A percentile compares a stretch with the other conserved stretches of the same genome.
Evolutionary conservation across 2,888 invertebrate genomes (phyloP).

Genomic region (Ecdyonurus torrentis): DNA sequence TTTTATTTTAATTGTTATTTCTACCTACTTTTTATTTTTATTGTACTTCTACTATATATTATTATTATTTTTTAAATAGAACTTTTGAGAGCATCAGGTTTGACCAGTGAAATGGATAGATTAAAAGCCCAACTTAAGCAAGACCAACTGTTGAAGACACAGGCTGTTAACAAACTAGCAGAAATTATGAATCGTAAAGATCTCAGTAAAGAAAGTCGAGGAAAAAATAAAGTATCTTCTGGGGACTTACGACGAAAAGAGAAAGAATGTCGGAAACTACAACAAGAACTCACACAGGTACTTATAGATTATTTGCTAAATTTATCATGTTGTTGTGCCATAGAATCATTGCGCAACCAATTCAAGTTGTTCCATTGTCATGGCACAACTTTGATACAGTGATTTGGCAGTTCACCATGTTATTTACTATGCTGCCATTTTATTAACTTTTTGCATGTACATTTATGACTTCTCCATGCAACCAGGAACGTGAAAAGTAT

Average conservation of each 20-base stretch:
- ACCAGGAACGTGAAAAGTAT: conserved; percentile 78
- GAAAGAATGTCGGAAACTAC: conserved; percentile 84
- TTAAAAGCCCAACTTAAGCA: conserved; percentile 69
- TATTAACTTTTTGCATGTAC: neutral
- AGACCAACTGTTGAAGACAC: conserved; percentile 74
- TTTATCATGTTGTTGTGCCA: too few species aligned
- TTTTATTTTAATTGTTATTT: neutral
- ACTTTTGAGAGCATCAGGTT: conserved; percentile 30
- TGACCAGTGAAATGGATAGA: conserved; percentile 64
- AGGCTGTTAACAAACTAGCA: conserved; percentile 93
- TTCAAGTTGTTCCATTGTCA: too few species aligned
- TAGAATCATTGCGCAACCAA: too few species aligned
- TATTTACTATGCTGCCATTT: neutral
- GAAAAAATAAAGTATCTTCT: conserved; percentile 60
- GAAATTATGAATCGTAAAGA: conserved; percentile 93
- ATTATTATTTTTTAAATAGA: neutral
- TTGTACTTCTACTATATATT: too few species aligned
- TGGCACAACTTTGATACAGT: too few species aligned
- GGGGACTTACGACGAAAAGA: conserved; percentile 75
- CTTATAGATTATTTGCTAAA: too few species aligned
- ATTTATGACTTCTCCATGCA: neutral
- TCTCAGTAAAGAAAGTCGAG: conserved; percentile 34
- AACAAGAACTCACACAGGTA: conserved; percentile 75
- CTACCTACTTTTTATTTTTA: neutral
- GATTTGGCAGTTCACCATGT: neutral